phyloP scores from a whole-genome alignment of 2,113 vertebrate species.

The Pluvianellus socialis region DNA sequence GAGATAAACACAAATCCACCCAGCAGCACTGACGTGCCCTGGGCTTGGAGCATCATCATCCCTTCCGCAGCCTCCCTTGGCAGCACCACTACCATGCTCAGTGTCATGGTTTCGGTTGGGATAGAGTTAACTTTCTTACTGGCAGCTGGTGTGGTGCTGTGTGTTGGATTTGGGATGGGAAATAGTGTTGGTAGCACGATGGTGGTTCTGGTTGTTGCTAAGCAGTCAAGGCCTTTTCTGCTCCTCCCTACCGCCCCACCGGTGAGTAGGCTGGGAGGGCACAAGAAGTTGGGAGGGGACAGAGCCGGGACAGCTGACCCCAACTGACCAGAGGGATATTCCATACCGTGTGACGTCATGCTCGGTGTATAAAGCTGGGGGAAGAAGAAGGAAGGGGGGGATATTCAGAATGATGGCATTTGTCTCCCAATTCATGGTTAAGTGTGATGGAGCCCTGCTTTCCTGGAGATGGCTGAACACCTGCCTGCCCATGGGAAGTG shows the following conservation, averaged over 20 bases:
- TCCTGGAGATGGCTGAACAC: background rate
- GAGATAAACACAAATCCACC: background rate
- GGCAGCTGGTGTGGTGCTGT: background rate
- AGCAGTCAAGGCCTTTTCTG: background rate
- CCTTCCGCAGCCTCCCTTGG: background rate
- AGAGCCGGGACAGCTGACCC: background rate
- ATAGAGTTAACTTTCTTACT: background rate
- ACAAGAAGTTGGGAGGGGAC: background rate
- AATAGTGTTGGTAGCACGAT: background rate
- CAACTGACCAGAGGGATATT: background rate
- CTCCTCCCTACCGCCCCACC: background rate
- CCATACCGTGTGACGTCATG: background rate
- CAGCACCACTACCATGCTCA: background rate
- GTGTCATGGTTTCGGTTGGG: background rate
- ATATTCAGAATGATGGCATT: background rate
- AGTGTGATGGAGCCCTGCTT: background rate
- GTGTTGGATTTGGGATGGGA: background rate
- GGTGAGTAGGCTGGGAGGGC: background rate
- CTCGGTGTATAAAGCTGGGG: background rate
- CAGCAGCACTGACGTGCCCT: background rate
- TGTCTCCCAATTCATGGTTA: background rate
- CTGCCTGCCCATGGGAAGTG: background rate
- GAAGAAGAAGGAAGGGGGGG: background rate
- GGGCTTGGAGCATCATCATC: background rate
- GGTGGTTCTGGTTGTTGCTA: background rate